A percentile compares a stretch with the other conserved stretches of the same genome.
These are phyloP conservation scores for Camarhynchus parvulus DNA, from an alignment of 2,113 vertebrate species.

Conservation along the genomic window DNA sequence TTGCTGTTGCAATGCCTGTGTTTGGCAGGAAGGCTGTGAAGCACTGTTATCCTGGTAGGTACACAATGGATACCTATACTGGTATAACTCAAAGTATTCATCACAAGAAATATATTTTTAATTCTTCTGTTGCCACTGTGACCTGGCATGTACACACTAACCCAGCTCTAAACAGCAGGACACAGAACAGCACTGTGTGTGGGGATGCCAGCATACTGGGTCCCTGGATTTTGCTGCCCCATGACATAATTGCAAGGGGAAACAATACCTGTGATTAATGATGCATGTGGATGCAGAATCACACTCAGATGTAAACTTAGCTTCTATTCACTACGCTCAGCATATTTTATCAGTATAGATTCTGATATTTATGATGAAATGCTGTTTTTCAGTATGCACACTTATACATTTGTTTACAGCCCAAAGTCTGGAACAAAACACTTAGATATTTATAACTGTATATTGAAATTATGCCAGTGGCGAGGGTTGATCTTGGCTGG, in stretches of 20 bases:
- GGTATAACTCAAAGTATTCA: not conserved
- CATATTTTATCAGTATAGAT: not conserved
- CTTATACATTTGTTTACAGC: not conserved
- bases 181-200: not conserved
- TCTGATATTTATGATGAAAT: not conserved
- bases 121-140: not conserved
- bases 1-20: rapidly evolving
- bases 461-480: not conserved
- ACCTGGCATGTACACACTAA: rapidly evolving
- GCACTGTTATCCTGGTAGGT: not conserved
- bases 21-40: not conserved
- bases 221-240: not conserved
- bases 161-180: not conserved
- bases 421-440: not conserved
- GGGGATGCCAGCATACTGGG: not conserved
- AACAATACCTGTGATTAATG: not conserved
- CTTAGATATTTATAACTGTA: not conserved
- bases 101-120: not conserved
- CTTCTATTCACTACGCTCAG: not conserved
- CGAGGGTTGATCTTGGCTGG: not conserved
- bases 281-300: not conserved
- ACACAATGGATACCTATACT: not conserved
- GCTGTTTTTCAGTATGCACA: not conserved
- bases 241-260: not conserved
- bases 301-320: not conserved